Base-by-base conservation (phyloP, 2,797 vertebrate genomes). In the Siniperca obscura region DNA sequence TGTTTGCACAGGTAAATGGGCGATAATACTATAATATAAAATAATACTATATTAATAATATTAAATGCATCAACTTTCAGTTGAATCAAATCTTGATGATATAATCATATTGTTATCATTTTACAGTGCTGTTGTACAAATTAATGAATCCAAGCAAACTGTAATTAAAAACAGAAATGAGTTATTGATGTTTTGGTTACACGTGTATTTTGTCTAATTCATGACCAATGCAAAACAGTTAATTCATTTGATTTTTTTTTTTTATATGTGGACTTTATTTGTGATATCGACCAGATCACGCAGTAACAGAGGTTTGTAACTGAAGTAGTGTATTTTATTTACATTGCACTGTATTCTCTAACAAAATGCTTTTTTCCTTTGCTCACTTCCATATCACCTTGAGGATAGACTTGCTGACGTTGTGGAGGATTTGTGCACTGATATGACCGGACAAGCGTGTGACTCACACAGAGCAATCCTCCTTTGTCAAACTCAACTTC, bases 381-480 rank as follows among this genome's bases (percentile, higher is more conserved):
- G 13, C 46, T 68, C n/a, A 71, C 52, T 62, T 75, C 78, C 30
- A 52, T 64, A 68, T 59, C 65, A 74, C 74, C 50, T 30, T 57
- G 68, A 73, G n/a, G 44, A 64, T 5, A 80, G 70, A 70, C 56
- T 70, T 46, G 53, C 61, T 62, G 53, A 70, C 66, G 65, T 60
- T 17, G 25, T 25, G 64, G 53, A 55, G 59, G 70, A 70, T 69
- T 62, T 78, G 55, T 64, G 48, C 57, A 0, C 62, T 64, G 82
- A 78, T 72, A 70, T 38, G 40, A 72, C 70, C 34, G 57, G 82
- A 77, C 62, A 40, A 70, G 81, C 30, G 8, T 12, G 21, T 80
- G 81, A 90, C 14, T 88, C 84, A 81, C 74, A 59, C 67, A 36
- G 40, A 69, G 40, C 8, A 34, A 74, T 76, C 57, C 53, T 74